phyloP scores from a whole-genome alignment of 2,113 vertebrate genomes.

The Heterotis niloticus region DNA sequence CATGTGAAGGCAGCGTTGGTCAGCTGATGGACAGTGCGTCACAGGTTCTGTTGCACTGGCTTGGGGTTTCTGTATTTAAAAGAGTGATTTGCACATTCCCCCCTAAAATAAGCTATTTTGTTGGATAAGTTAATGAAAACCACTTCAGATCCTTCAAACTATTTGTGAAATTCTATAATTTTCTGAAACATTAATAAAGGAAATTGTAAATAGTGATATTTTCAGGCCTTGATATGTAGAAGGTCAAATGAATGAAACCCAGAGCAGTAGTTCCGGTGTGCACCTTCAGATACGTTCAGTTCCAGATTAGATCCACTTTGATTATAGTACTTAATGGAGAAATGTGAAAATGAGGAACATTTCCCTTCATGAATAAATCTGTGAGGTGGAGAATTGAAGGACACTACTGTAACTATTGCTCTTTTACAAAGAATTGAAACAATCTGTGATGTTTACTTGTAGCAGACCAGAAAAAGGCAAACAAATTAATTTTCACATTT shows the following conservation, averaged over 20 bases:
- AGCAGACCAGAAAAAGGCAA: too few relatives aligned
- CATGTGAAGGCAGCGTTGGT: slow-evolving; percentile 43
- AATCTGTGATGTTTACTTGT: not conserved
- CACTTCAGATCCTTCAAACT: not conserved
- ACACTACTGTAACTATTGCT: not conserved
- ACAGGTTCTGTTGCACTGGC: not conserved
- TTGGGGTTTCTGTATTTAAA: not conserved
- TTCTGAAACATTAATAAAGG: not conserved
- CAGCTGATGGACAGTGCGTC: slow-evolving; percentile 45
- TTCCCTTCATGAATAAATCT: too few relatives aligned
- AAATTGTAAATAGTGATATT: not conserved
- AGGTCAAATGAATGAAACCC: not conserved
- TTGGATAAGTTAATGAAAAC: slow-evolving; percentile 15
- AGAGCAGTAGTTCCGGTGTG: not conserved
- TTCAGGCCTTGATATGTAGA: slow-evolving; percentile 8
- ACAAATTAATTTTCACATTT: not conserved
- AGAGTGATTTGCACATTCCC: slow-evolving; percentile 10
- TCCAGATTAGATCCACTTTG: not conserved
- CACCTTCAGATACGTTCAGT: not conserved
- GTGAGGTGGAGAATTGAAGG: not conserved
- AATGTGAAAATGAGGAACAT: too few relatives aligned
- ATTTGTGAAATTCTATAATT: slow-evolving; percentile 6
- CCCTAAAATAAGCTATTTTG: slow-evolving; percentile 28
- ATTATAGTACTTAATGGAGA: too few relatives aligned
- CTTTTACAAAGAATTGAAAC: not conserved